These are phyloP conservation scores for Heptranchias perlo DNA, from an alignment of 2,113 vertebrate species.

Conservation along the genomic window DNA sequence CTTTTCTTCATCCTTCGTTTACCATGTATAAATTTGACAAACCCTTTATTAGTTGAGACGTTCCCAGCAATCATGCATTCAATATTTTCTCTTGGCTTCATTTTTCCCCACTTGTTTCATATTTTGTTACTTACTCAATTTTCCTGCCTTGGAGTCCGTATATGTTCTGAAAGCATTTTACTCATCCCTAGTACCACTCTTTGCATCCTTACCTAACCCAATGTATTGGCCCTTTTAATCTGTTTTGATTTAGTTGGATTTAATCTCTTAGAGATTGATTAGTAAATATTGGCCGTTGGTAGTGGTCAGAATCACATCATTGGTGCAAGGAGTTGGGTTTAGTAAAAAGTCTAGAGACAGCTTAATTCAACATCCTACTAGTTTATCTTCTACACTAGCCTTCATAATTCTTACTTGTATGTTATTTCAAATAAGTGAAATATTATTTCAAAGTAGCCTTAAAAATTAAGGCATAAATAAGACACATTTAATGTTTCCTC, in stretches of 20 bases:
- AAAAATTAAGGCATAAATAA: neutral
- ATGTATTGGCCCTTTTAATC: neutral
- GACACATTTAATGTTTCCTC: neutral
- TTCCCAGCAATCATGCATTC: neutral
- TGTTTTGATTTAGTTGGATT: neutral
- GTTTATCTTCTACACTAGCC: neutral
- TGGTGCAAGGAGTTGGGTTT: neutral
- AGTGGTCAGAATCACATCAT: neutral
- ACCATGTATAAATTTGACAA: neutral
- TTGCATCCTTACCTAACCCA: neutral
- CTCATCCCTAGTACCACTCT: neutral
- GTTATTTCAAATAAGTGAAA: neutral
- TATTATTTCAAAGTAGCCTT: neutral
- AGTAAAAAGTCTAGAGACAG: neutral
- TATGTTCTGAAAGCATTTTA: neutral
- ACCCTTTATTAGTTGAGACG: neutral
- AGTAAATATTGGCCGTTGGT: too few species aligned
- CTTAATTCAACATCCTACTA: neutral
- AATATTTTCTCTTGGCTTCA: neutral
- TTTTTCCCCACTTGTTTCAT: neutral
- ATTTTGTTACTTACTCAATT: neutral
- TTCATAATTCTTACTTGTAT: neutral
- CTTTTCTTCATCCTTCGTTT: neutral
- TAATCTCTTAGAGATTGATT: neutral
- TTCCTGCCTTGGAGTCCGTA: neutral